Base-by-base conservation (phyloP, 30 jellyfish, hydroid and myxozoan genomes). In the Pelagia noctiluca region DNA sequence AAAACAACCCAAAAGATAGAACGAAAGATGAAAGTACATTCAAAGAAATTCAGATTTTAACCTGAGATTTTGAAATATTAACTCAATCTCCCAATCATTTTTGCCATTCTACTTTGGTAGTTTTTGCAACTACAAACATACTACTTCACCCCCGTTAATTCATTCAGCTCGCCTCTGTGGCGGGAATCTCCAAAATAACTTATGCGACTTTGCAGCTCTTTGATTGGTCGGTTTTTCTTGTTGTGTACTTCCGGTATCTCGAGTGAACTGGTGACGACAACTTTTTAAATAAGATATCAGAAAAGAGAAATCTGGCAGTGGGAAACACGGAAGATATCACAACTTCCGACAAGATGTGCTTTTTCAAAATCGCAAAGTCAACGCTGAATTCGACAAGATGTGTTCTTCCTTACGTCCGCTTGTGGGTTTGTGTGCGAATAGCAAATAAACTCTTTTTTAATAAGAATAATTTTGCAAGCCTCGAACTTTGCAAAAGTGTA, bases 311-410 rank as follows among this genome's bases (percentile, higher is more conserved):
- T 42, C 23, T 82, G 74, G 53, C 33, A 80, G 67, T 78, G 35
- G 63, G 89, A 78, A 78, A 78, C 63, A 70, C 89, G 89, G 89
- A 78, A 78, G 89, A 78, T n/a, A n/a, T n/a, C n/a, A n/a, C n/a
- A n/a, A n/a, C n/a, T n/a, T n/a, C n/a, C n/a, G n/a, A n/a, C n/a
- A n/a, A n/a, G n/a, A n/a, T n/a, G n/a, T n/a, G n/a, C n/a, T n/a
- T n/a, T n/a, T n/a, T n/a, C n/a, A n/a, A n/a, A n/a, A n/a, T n/a
- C n/a, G n/a, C n/a, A n/a, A n/a, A n/a, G n/a, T n/a, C n/a, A n/a
- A n/a, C n/a, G n/a, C n/a, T n/a, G n/a, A n/a, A n/a, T n/a, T n/a
- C n/a, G n/a, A n/a, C n/a, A n/a, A n/a, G n/a, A n/a, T n/a, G n/a
- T n/a, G n/a, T n/a, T n/a, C n/a, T n/a, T n/a, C n/a, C n/a, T n/a